Evolutionary conservation across 2,113 vertebrate genomes (phyloP), one percentile per base, ranked within the genome.

Genomic region (Parus major): DNA sequence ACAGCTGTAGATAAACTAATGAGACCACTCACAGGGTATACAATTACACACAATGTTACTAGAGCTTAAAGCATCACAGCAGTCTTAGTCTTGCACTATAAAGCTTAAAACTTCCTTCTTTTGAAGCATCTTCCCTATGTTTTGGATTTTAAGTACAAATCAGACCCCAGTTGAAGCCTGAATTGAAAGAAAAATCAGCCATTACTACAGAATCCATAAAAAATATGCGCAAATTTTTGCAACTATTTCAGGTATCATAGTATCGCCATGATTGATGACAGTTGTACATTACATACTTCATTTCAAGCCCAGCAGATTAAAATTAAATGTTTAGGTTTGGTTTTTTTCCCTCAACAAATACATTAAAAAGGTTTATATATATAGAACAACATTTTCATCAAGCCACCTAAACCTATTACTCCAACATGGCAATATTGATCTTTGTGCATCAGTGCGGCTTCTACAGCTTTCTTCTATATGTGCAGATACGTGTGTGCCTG

Each of bases 1-100:
- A 65, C 55, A 73, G 80, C 52, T 92, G 60, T 79, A 77, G 55
- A 75, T 73, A 88, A 93, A 90, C 36, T 85, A 90, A 92, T 57
- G 82, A 93, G 88, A 94, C 68, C 35, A 42, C 35, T 88, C 50
- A 90, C 33, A 71, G 47, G 52, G 41, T 59, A 70, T 35, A 39
- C 63, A 92, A 92, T 82, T 93, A 88, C 39, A 77, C 0, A 1
- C 36, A 90, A 76, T 0, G 0, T 68, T 90, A 85, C 79, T 46
- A 93, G 46, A 88, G 28, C 80, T 88, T 82, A 88, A 81, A 90
- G 59, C 20, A 85, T 53, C 66, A 29, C 59, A 92, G 53, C 42
- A 65, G 82, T 82, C 79, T 73, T 56, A 65, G 49, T 36, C 66
- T 82, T 76, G 53, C n/a, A 76, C 20, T 93, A 56, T 36, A 82